A percentile compares a stretch with the other conserved stretches of the same genome.
Evolutionary conservation across 2,797 vertebrate genomes (phyloP).

Genomic region (Pseudochirops corinnae): DNA sequence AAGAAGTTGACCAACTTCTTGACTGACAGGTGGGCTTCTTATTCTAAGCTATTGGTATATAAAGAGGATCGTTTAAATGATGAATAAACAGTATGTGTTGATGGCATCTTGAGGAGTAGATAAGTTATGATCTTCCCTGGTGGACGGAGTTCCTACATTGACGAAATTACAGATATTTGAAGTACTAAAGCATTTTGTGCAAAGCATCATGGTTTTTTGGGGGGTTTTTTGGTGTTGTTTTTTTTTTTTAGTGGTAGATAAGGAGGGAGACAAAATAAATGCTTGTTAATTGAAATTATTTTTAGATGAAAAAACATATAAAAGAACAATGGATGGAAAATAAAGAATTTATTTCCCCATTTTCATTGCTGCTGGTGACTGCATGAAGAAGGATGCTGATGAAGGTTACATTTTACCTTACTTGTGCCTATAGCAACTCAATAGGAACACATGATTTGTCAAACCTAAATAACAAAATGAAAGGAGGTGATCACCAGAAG

Average conservation of each 20-base stretch:
- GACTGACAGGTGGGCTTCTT: background rate
- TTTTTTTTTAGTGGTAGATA: background rate
- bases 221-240: too few relatives aligned
- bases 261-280: background rate
- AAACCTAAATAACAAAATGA: background rate
- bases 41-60: background rate
- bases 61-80: background rate
- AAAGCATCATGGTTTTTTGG: background rate
- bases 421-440: background rate
- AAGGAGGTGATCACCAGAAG: slow-evolving; percentile 14
- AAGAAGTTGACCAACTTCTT: background rate
- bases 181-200: background rate
- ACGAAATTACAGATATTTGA: background rate
- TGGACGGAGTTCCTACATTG: background rate
- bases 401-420: background rate
- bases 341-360: background rate
- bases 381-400: background rate
- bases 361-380: background rate
- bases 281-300: background rate
- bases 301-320: background rate
- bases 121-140: background rate
- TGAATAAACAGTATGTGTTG: background rate
- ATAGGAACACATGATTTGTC: background rate
- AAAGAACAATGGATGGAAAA: background rate
- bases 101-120: background rate